Evolutionary conservation across 2,888 invertebrate genomes (phyloP), one percentile per base, ranked within the genome.

Genomic region (Hetaerina titia): DNA sequence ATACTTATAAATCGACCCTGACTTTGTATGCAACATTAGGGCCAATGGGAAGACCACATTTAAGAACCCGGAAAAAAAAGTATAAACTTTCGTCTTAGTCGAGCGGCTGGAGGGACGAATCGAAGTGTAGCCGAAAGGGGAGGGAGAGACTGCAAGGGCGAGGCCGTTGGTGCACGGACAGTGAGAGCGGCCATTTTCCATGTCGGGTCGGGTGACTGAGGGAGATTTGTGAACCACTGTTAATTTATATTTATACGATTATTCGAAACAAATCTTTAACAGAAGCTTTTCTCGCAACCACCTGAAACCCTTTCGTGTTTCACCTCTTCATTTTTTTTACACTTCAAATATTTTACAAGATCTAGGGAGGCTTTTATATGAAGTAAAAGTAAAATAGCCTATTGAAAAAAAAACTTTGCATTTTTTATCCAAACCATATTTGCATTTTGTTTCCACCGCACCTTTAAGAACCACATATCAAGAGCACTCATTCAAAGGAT

Each of bases 31-130:
- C 31, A 69, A 74, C 22, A 92, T 7, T 57, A 64, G 92, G 92
- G 31, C 92, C 56, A 92, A 92, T 92, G 92, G 92, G 69, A 92
- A 92, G 92, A 92, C 92, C 92, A 69, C 92, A 69, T 6, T 69
- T 92, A 56, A 92, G 92, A n/a, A 92, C 92, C 56, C 92, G 92
- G 31, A 92, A 92, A 92, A 92, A 92, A 92, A 92, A 92, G 92
- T 92, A 92, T 69, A 92, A 92, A 56, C 69, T 92, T 56, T 92
- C 56, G 56, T 69, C 57, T 92, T 92, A 92, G 69, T 92, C 81
- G 81, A 81, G 2, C 31, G 31, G 8, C 81, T 19, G 81, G n/a
- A 25, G 81, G 81, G 60, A 60, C 2, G 11, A 60, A 0, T 8
- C 22, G 31, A 69, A 81, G 25, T 15, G 31, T 31, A 19, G 31